Conservation (phyloP, 1,140 invertebrate species). For the Drosophila sproati region DNA sequence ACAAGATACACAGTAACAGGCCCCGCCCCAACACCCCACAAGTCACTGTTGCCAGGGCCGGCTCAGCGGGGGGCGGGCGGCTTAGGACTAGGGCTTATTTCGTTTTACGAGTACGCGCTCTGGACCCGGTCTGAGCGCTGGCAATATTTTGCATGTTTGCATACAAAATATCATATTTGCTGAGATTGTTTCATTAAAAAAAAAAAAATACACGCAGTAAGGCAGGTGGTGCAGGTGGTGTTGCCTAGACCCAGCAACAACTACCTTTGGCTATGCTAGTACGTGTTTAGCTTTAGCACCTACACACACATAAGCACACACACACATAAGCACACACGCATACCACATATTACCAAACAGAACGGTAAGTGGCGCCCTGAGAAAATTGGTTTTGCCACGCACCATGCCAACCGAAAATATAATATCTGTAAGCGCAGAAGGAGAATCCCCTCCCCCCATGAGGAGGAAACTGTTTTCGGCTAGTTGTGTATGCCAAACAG, state of each 20-base stretch:
- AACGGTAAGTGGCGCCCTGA: constrained; percentile 64
- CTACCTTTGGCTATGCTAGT: constrained; percentile 55
- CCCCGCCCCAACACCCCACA: not conserved
- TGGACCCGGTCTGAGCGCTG: constrained; percentile 29
- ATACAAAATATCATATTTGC: constrained; percentile 83
- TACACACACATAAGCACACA: constrained; percentile 30
- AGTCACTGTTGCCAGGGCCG: not conserved
- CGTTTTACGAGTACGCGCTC: constrained; percentile 65
- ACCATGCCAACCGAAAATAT: constrained; percentile 61
- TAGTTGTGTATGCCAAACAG: constrained; percentile 76
- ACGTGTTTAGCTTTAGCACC: constrained; percentile 81
- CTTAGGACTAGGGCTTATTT: constrained; percentile 54
- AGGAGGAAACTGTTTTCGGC: constrained; percentile 21
- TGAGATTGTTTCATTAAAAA: constrained; percentile 82
- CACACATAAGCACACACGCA: constrained; percentile 9
- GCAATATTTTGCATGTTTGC: constrained; percentile 81
- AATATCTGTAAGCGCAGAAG: constrained; percentile 42
- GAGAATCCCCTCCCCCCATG: constrained; percentile 10
- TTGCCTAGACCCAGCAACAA: constrained; percentile 20
- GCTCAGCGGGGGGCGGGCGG: not conserved
- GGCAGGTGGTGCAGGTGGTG: constrained; percentile 51
- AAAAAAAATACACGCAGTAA: constrained; percentile 18
- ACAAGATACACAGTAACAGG: constrained; percentile 29
- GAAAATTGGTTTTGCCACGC: constrained; percentile 79
- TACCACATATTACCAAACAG: constrained; percentile 73